Percentiles rank a stretch among this genome's conserved stretches.
Conservation (phyloP, 2,888 invertebrate species). For the Scotopteryx bipunctaria region DNA sequence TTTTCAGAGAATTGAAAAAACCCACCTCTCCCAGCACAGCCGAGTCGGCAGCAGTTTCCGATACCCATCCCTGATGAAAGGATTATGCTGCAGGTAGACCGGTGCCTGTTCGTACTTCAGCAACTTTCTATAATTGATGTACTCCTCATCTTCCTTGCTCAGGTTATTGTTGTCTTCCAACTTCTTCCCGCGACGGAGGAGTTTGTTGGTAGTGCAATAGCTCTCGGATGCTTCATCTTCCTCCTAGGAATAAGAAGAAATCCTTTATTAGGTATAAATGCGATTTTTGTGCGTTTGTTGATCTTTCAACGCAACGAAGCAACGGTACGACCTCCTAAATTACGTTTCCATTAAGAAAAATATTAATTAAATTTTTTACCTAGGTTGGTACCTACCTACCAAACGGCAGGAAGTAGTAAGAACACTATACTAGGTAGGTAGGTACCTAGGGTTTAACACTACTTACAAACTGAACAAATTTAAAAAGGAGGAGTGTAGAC, state of each 20-base stretch:
- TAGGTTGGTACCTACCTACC: too few relatives aligned
- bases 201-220: conserved; percentile 52
- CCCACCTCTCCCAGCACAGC: conserved; percentile 93
- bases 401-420: too few relatives aligned
- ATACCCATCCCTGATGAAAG: conserved; percentile 93
- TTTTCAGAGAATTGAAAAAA: too few relatives aligned
- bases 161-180: conserved; percentile 77
- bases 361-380: too few relatives aligned
- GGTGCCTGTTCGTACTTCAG: conserved; percentile 87
- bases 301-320: too few relatives aligned
- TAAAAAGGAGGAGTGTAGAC: too few relatives aligned
- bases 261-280: conserved; percentile 11
- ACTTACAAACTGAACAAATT: too few relatives aligned
- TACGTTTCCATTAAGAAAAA: too few relatives aligned
- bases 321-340: too few relatives aligned
- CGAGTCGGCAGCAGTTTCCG: conserved; percentile 91
- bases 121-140: conserved; percentile 74
- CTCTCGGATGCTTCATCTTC: conserved; percentile 60
- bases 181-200: conserved; percentile 68
- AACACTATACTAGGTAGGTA: too few relatives aligned
- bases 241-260: conserved; percentile 45
- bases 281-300: too few relatives aligned
- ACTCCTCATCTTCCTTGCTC: conserved; percentile 74
- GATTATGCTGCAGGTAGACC: conserved; percentile 92
- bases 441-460: too few relatives aligned